Base-by-base conservation (phyloP, 2,888 invertebrate genomes). In the Campoplex capitator region DNA sequence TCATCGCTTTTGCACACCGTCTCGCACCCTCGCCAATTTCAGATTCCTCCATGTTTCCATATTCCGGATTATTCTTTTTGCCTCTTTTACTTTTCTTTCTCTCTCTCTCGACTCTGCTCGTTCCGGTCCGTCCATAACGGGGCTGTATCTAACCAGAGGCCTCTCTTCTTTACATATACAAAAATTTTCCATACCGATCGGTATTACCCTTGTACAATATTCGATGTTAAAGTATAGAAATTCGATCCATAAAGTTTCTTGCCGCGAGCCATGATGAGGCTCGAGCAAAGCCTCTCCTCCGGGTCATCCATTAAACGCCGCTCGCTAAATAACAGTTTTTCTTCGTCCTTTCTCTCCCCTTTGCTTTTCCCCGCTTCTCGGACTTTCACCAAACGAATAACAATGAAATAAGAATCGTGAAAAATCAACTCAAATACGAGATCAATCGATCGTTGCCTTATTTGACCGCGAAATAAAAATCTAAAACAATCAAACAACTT, bases 211-310 rank as follows among this genome's bases (percentile, higher is more conserved):
- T 58, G 8, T 9, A 23, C 48, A 16, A 45, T n/a, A 42, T 32
- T 28, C 0, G 11, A 70, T 54, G 73, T 65, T 75, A 16, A 35
- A 51, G 32, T 79, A 23, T 23, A 74, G 75, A 85, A 89, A 91
- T 91, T 90, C 91, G 91, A 92, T 92, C 92, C 90, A 91, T 92
- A 92, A 91, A 90, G 89, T 87, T 91, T 92, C 92, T 90, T 90
- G 88, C 79, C 88, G 88, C 88, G 74, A 77, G 85, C 90, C 84
- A 89, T 90, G 91, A 91, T 91, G 89, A 92, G 91, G 91, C 91
- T 91, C 90, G 91, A 92, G 91, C 91, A 88, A 83, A 86, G 80
- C 84, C 23, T 23, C 23, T 23, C 87, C 85, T 74, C 77, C 11
- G 86, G 89, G 88, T 89, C 88, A 87, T 89, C 88, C 88, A 88